Evolutionary conservation across 2,797 vertebrate genomes (phyloP), one percentile per base, ranked within the genome.

Genomic region (Anomalospiza imberbis): DNA sequence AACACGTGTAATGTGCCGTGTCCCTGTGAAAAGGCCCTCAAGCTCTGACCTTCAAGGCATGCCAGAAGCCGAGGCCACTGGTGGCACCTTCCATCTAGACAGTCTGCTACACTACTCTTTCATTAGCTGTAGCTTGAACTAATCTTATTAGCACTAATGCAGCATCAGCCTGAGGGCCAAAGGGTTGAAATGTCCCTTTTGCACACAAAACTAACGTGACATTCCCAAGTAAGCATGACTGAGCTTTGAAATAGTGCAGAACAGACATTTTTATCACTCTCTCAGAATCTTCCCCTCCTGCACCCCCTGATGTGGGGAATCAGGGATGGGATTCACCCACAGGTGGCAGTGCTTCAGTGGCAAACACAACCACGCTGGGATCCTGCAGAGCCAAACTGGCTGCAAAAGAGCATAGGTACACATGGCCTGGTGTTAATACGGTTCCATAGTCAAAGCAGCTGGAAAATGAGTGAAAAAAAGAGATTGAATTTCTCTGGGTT

Each of bases 271-370:
- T 47, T 28, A 31, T 50, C 10, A 12, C 40, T 29, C 22, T 34
- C 31, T n/a, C 1, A 0, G 32, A 68, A 71, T 32, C 61, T 24
- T 72, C 53, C 32, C 38, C n/a, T 82, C 63, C 68, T 19, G 0
- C 78, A 74, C 24, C 15, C 45, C 36, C 36, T 63, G 55, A 38
- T 17, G 18, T 13, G 42, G 61, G 68, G 66, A 82, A 85, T 44
- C 71, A 28, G 70, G 76, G n/a, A 67, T 81, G 6, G 13, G 34
- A 89, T 50, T 80, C 66, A 70, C 90, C 79, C 91, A 90, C 73
- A 91, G 91, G 91, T 89, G 90, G 93, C 89, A 96, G 70, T 79
- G 82, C 91, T 91, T 91, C 88, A 87, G 95, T 82, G 77, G 80
- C 91, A 87, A 94, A 88, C 47, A 66, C 7, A 38, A 7, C 40